Evolutionary conservation across 2,888 invertebrate genomes (phyloP), one percentile per base, ranked within the genome.

Genomic region (Dioctria linearis): DNA sequence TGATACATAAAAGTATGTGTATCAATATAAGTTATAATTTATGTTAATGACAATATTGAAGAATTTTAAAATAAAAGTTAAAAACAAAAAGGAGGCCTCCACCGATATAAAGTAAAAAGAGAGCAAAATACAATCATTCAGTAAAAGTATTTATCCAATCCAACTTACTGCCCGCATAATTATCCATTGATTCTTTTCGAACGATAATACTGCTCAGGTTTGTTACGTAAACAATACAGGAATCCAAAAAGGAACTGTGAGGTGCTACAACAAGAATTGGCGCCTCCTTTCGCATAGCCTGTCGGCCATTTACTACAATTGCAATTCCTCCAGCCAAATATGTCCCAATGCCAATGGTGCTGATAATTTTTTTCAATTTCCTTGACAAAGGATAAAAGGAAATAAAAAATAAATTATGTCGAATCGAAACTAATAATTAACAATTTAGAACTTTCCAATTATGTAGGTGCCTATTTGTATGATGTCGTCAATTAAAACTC

Each of bases 191-290:
- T 87, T 95, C 95, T 85, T 93, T 92, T 87, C 96, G 91, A 83
- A 95, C 95, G 88, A 96, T 95, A 87, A 95, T 94, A 11, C 95
- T 95, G 6, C 95, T 95, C 89, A 95, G 94, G 87, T 93, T 93
- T 80, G 95, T 93, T 84, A 94, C 93, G 88, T 95, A 95, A 86
- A 95, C 94, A 85, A 95, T 93, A 85, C 96, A 93, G 85, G 95
- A 95, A 89, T 97, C 97, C 86, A 96, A 92, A 90, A 95, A 96
- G 5, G 96, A 94, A 80, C 96, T 96, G 89, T 97, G 97, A 3
- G 97, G 97, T 1, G 96, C 96, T 75, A 95, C 92, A 79, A 95
- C 95, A 82, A 97, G 91, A 84, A 97, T 94, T 13, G 96, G 96
- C 5, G 97, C 97, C 87, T 96, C 96, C 80, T 90, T 88, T 71